Percentiles rank a stretch among this genome's conserved stretches.
phyloP scores from a whole-genome alignment of 2,113 vertebrate genomes.

The Monarcha castaneiventris region DNA sequence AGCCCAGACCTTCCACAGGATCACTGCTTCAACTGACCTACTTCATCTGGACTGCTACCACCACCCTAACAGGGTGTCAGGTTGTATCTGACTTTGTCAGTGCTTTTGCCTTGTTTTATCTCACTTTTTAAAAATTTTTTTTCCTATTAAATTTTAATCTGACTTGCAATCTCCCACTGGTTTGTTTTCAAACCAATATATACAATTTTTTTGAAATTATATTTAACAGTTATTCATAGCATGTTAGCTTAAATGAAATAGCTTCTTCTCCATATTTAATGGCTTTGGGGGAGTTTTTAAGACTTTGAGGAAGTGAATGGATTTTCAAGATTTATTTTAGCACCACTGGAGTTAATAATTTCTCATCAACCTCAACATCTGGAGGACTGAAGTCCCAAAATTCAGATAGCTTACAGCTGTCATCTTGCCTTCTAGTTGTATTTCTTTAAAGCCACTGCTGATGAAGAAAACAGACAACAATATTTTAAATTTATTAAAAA shows the following conservation, averaged over 20 bases:
- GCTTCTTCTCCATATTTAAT: not conserved
- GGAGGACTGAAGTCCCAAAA: not conserved
- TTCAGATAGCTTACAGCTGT: not conserved
- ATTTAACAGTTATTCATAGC: not conserved
- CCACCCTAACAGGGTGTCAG: too few relatives aligned
- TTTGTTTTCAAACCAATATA: not conserved
- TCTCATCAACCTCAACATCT: not conserved
- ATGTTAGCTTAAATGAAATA: not conserved
- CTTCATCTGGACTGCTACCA: too few relatives aligned
- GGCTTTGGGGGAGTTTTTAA: not conserved
- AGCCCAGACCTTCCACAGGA: too few relatives aligned
- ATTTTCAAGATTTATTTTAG: not conserved
- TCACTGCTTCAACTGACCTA: too few relatives aligned
- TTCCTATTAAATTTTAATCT: too few relatives aligned
- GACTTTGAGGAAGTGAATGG: not conserved
- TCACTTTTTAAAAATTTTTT: too few relatives aligned
- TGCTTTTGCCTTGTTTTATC: too few relatives aligned
- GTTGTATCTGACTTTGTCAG: too few relatives aligned
- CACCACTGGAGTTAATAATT: not conserved
- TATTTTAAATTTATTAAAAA: not conserved
- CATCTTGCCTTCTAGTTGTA: conserved; percentile 38
- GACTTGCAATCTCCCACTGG: too few relatives aligned
- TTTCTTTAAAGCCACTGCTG: not conserved
- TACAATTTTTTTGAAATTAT: not conserved
- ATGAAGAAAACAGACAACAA: not conserved